Conservation (phyloP, 2,113 vertebrate genomes). For the Cinclus mexicanus region DNA sequence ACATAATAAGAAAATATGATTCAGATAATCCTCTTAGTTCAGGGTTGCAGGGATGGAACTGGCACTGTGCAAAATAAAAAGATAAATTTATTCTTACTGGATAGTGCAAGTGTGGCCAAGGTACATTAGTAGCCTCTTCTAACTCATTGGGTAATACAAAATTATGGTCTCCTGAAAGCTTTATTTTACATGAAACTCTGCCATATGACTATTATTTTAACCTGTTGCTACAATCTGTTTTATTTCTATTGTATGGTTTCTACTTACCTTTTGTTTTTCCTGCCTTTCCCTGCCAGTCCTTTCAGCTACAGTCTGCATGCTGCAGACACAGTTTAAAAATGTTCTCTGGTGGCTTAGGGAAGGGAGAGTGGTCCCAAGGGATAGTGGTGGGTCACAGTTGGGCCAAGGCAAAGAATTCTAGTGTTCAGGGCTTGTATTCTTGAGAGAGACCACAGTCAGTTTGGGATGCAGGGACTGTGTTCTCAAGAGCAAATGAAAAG, state of each 20-base stretch:
- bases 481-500: not conserved
- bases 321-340: not conserved
- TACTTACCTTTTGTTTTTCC: not conserved
- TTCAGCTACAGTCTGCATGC: not conserved
- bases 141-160: not conserved
- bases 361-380: too few species aligned
- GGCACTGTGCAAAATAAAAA: not conserved
- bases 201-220: not conserved
- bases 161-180: not conserved
- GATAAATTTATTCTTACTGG: not conserved
- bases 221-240: not conserved
- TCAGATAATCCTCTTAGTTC: not conserved
- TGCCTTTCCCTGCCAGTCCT: not conserved
- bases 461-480: not conserved
- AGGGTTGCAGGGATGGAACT: not conserved
- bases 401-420: not conserved
- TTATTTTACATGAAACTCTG: not conserved
- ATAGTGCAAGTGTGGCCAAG: not conserved
- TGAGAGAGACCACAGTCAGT: not conserved
- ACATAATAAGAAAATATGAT: not conserved
- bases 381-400: not conserved
- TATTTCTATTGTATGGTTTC: not conserved
- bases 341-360: not conserved
- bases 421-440: not conserved
- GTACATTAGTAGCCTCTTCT: not conserved